phyloP scores from a whole-genome alignment of 1,140 invertebrate genomes.

The Adoxophyes honmai region DNA sequence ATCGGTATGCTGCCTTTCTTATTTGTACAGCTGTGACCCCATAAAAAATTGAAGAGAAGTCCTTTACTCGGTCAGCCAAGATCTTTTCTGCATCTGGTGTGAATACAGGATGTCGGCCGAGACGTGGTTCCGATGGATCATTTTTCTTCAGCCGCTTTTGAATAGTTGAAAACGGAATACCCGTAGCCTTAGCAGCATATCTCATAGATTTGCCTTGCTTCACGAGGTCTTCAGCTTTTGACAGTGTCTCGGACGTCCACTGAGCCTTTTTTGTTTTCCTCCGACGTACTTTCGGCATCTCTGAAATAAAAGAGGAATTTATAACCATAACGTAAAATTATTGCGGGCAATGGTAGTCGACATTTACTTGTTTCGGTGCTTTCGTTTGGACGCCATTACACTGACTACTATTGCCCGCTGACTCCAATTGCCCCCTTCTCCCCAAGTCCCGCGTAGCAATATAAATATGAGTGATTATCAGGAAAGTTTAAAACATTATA shows the following conservation, averaged over 20 bases:
- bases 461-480: too few species aligned
- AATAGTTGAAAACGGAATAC: constrained; percentile 28
- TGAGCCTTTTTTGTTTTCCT: constrained; percentile 32
- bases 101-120: constrained; percentile 19
- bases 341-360: constrained; percentile 16
- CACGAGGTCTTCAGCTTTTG: constrained; percentile 25
- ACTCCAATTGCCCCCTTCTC: too few species aligned
- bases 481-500: too few species aligned
- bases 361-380: constrained; percentile 9
- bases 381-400: constrained; percentile 15
- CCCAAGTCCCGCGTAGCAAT: too few species aligned
- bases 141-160: constrained; percentile 32
- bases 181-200: constrained; percentile 27
- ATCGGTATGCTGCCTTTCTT: constrained; percentile 18
- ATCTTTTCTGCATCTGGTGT: constrained; percentile 20
- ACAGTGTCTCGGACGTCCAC: constrained; percentile 25
- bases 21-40: constrained; percentile 20
- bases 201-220: constrained; percentile 25
- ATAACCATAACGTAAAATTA: too few species aligned
- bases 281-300: constrained; percentile 31
- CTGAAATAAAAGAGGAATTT: constrained; percentile 30
- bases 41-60: constrained; percentile 21
- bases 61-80: constrained; percentile 19
- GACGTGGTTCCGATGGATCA: not conserved
- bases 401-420: too few species aligned